phyloP scores from a whole-genome alignment of 2,888 invertebrate species.

The Amblyjoppa fuscipennis region DNA sequence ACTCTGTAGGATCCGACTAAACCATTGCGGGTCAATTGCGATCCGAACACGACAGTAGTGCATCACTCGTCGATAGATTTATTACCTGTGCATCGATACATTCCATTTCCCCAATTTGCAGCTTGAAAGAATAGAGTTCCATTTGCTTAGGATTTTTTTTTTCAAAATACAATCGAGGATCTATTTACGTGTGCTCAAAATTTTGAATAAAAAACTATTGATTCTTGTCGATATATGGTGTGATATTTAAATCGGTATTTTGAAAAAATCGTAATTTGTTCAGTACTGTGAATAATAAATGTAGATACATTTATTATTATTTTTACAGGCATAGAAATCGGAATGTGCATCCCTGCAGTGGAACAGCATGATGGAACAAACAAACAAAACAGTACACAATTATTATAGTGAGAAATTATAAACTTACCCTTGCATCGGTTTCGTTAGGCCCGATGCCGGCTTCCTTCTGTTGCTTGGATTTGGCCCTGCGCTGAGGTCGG shows the following conservation, averaged over 20 bases:
- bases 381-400: slow-evolving; percentile 54
- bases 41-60: slow-evolving; percentile 24
- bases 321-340: neutral
- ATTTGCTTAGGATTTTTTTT: slow-evolving; percentile 66
- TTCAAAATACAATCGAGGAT: slow-evolving; percentile 18
- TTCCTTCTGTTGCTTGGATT: slow-evolving; percentile 86
- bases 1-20: slow-evolving; percentile 3
- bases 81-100: slow-evolving; percentile 90
- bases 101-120: slow-evolving; percentile 87
- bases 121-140: slow-evolving; percentile 86
- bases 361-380: slow-evolving; percentile 37
- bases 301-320: neutral
- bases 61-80: slow-evolving; percentile 51
- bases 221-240: neutral
- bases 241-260: neutral
- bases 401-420: slow-evolving; percentile 29
- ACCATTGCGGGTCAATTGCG: slow-evolving; percentile 6
- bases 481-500: slow-evolving; percentile 83
- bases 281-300: neutral
- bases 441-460: slow-evolving; percentile 87
- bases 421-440: slow-evolving; percentile 87
- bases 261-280: slow-evolving; percentile 3
- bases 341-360: slow-evolving; percentile 2
- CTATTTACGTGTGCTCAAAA: neutral
- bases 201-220: slow-evolving; percentile 20